Evolutionary conservation across 2,113 vertebrate species (phyloP).

Genomic region (Brachypteracias leptosomus): DNA sequence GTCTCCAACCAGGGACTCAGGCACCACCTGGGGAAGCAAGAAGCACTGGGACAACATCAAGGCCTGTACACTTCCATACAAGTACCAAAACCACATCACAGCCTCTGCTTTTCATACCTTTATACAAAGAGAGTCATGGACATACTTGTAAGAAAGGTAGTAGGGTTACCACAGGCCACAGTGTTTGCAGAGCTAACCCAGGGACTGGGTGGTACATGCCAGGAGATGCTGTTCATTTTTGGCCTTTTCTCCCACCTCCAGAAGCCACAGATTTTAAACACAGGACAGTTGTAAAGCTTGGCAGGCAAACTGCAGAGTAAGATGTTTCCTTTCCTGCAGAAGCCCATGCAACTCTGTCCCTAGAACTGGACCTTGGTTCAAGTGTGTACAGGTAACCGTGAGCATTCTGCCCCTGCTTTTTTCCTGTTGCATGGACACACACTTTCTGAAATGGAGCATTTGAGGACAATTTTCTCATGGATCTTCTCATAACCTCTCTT

Average conservation of each 20-base stretch:
- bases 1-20: not conserved
- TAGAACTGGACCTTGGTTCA: not conserved
- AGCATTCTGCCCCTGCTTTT: not conserved
- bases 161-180: not conserved
- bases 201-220: accelerated
- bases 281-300: not conserved
- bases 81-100: not conserved
- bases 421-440: not conserved
- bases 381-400: no score
- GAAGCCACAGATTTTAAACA: not conserved
- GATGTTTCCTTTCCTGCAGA: not conserved
- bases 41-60: not conserved
- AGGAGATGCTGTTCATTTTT: not conserved
- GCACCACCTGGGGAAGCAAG: not conserved
- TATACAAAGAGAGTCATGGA: not conserved
- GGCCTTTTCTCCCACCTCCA: not conserved
- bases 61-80: not conserved
- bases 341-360: not conserved
- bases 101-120: not conserved
- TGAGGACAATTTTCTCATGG: not conserved
- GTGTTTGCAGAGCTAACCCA: not conserved
- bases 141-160: not conserved
- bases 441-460: not conserved
- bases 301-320: not conserved
- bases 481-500: not conserved